phyloP scores from a whole-genome alignment of 1,140 invertebrate species.

The Drosophila tropicalis region DNA sequence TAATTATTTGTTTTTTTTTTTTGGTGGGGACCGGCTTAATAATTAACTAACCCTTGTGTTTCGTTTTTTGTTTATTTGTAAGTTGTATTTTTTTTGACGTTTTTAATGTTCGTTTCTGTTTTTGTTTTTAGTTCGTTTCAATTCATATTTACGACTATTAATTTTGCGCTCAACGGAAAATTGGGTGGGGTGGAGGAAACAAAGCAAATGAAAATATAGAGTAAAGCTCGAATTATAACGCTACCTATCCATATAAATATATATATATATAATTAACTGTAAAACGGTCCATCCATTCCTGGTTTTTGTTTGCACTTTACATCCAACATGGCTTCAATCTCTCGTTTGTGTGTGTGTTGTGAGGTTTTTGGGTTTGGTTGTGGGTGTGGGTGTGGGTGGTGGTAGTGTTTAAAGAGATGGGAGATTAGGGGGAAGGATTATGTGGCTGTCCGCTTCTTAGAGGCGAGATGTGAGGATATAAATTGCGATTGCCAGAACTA shows the following conservation, averaged over 20 bases:
- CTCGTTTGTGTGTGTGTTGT: conserved; percentile 11
- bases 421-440: background rate
- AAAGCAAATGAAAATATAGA: conserved; percentile 45
- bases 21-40: background rate
- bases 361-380: background rate
- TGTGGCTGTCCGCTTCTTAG: conserved; percentile 31
- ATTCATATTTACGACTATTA: conserved; percentile 56
- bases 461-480: conserved; percentile 65
- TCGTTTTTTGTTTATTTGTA: conserved; percentile 10
- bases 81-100: conserved; percentile 16
- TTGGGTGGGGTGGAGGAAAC: conserved; percentile 12
- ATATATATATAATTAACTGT: conserved; percentile 46
- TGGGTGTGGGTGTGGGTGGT: conserved; percentile 1
- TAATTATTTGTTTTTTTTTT: conserved; percentile 3
- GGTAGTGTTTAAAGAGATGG: background rate
- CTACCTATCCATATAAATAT: conserved; percentile 35
- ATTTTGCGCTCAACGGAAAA: conserved; percentile 52
- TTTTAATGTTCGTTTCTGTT: conserved; percentile 32
- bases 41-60: conserved; percentile 20
- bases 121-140: conserved; percentile 45
- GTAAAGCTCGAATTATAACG: conserved; percentile 41
- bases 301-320: conserved; percentile 21
- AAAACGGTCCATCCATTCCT: conserved; percentile 40
- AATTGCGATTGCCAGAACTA: conserved; percentile 62
- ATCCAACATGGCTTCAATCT: conserved; percentile 19